Evolutionary conservation across 2,113 vertebrate genomes (phyloP).

Genomic region (Steatornis caripensis): DNA sequence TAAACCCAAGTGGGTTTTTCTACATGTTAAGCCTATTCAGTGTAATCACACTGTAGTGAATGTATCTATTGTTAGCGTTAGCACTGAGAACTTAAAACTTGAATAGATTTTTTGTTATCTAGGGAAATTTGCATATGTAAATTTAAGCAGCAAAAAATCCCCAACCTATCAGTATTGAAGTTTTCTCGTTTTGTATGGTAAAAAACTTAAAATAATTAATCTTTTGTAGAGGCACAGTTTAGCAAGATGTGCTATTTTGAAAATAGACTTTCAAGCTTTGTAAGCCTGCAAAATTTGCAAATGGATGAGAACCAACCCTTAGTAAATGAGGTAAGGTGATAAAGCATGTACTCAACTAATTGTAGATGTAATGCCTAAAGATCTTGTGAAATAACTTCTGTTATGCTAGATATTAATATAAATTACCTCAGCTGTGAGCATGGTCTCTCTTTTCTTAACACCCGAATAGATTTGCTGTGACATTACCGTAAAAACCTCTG

Average conservation of each 20-base stretch:
- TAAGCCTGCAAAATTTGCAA: constrained; percentile 23
- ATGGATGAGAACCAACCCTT: background rate
- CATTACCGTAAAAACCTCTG: background rate
- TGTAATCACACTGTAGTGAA: background rate
- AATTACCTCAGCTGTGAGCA: constrained; percentile 3
- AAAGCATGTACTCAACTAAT: constrained; percentile 39
- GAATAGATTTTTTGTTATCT: constrained; percentile 23
- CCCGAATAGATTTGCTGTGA: constrained; percentile 7
- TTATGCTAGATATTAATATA: constrained; percentile 27
- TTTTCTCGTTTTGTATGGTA: background rate
- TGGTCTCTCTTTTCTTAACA: background rate
- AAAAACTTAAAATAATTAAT: background rate
- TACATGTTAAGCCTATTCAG: background rate
- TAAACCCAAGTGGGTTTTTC: background rate
- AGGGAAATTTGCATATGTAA: constrained; percentile 35
- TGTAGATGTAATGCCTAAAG: background rate
- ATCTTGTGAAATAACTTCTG: constrained; percentile 31
- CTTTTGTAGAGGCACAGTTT: background rate
- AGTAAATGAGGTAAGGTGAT: constrained; percentile 24
- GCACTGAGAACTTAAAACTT: background rate
- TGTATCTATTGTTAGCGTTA: constrained; percentile 2
- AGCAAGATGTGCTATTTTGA: background rate
- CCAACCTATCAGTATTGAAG: background rate
- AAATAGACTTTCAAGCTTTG: background rate
- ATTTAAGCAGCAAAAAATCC: background rate